Evolutionary conservation across 2,113 vertebrate species (phyloP), one percentile per base, ranked within the genome.

Genomic region (Eurypyga helias): DNA sequence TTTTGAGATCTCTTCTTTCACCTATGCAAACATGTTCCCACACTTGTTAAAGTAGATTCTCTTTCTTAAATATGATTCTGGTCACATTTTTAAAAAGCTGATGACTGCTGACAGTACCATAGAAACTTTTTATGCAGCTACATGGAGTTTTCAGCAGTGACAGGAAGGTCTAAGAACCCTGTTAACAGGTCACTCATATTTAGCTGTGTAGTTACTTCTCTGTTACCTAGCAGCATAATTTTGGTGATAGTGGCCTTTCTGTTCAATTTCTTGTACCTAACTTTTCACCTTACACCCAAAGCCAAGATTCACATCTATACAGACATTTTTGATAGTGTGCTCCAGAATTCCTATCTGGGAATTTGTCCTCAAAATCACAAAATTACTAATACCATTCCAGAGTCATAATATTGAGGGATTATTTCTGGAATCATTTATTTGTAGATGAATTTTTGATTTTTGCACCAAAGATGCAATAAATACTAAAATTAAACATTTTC

Each of bases 21-120:
- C 54, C 25, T 19, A 52, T n/a, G 26, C 24, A 87, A 83, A 78
- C 7, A 17, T 7, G 4, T 51, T 60, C 10, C 19, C 29, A 64
- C 23, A n/a, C 25, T 36, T n/a, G 17, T 31, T 62, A 54, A 55
- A 49, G 45, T 65, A 70, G 18, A 54, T 41, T 51, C 2, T 48
- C 6, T 62, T 58, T 43, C 29, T 36, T 36, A 31, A 81, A 80
- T 62, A 49, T 33, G 31, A 62, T 48, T 43, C 31, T 60, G 17
- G 15, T 54, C 61, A 20, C 16, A 25, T 34, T 64, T 72, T 66
- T 17, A 25, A 46, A 41, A 62, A 46, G 17, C 12, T 58, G 29
- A 33, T 0, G 1, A 33, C 34, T 48, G 34, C 7, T 0, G 0
- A 24, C 21, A 34, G 52, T 29, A 82, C 11, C 0, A 0, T 26